Evolutionary conservation across 2,797 vertebrate species (phyloP).

Genomic region (Amblyraja radiata): DNA sequence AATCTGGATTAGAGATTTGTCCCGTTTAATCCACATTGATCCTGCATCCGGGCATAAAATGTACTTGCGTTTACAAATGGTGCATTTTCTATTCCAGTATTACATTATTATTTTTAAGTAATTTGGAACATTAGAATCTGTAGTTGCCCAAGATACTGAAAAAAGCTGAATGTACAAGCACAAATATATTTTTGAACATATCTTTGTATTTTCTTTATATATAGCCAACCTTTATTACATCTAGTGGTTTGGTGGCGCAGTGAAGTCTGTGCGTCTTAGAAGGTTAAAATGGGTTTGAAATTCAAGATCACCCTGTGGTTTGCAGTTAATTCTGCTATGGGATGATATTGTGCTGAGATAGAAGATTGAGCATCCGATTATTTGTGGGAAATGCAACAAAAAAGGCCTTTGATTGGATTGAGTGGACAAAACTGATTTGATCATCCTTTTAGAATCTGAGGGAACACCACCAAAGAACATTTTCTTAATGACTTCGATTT

Average conservation of each 20-base stretch:
- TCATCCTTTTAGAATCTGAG: neutral
- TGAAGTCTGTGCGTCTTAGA: neutral
- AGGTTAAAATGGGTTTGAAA: neutral
- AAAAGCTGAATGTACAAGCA: neutral
- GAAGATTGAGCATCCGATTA: neutral
- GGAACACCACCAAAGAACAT: neutral
- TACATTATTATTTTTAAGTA: neutral
- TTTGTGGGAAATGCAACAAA: no score
- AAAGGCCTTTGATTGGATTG: neutral
- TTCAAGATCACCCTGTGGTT: neutral
- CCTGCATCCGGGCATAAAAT: neutral
- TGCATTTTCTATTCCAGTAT: constrained; percentile 14
- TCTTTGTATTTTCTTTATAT: neutral
- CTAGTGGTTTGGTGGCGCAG: no score
- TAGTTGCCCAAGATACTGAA: neutral
- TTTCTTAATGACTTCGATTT: neutral
- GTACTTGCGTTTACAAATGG: neutral
- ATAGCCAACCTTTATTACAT: neutral
- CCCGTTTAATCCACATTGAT: constrained; percentile 10
- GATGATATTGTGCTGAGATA: neutral
- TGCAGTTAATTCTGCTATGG: neutral
- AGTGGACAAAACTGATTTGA: neutral
- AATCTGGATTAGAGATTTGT: neutral
- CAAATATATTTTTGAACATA: constrained; percentile 29
- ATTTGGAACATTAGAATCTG: neutral